These are phyloP conservation scores for Magallana ariakensis DNA, from an alignment of 1,140 invertebrate species.

Conservation along the genomic window DNA sequence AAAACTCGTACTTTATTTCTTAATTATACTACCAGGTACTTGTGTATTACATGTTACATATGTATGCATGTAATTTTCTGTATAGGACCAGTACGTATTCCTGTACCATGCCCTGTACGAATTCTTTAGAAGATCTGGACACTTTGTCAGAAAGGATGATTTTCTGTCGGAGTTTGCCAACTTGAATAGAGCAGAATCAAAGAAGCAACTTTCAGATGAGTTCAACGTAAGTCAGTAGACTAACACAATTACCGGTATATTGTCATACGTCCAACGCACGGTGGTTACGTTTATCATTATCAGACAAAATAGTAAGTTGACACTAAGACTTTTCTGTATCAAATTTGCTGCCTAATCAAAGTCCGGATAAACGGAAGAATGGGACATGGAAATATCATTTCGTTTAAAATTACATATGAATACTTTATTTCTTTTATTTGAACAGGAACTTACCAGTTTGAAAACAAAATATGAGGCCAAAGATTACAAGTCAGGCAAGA, in stretches of 20 bases:
- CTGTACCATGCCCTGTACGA: constrained; percentile 11
- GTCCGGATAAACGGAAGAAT: no score
- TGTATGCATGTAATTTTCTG: background rate
- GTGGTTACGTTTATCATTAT: no score
- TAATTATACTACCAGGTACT: no score
- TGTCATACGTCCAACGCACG: no score
- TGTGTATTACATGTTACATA: no score
- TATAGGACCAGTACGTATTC: constrained; percentile 1
- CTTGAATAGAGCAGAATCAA: background rate
- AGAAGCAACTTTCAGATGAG: background rate
- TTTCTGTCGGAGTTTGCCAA: background rate
- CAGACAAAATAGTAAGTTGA: no score
- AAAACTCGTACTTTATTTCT: no score
- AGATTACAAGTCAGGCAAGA: background rate
- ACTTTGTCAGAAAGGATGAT: background rate
- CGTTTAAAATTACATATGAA: no score
- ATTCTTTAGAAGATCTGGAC: background rate
- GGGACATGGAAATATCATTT: no score
- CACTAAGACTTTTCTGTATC: no score
- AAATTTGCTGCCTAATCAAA: no score
- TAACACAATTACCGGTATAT: no score
- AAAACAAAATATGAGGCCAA: background rate
- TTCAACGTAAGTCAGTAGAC: background rate
- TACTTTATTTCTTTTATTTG: background rate
- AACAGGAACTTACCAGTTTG: constrained; percentile 8